Conservation (phyloP, 2,797 vertebrate genomes). For the Melanotaenia parkinsoni region DNA sequence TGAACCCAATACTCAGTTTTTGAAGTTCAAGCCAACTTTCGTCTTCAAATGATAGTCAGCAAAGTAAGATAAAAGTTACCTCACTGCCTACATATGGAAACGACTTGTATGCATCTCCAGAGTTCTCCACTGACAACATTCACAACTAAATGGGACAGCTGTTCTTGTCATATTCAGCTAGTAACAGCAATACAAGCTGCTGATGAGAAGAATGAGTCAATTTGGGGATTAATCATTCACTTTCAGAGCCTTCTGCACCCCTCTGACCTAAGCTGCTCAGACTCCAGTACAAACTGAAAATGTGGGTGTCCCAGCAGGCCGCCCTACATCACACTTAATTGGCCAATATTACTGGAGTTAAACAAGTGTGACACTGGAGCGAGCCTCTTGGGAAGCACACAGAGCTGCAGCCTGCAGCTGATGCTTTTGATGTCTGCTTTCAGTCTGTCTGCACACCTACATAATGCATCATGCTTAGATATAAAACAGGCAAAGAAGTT, state of each 20-base stretch:
- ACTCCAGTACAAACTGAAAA: slow-evolving; percentile 46
- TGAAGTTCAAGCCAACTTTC: slow-evolving; percentile 51
- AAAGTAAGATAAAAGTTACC: slow-evolving; percentile 12
- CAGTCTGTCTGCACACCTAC: slow-evolving; percentile 28
- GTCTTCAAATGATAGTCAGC: slow-evolving; percentile 48
- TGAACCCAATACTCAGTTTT: slow-evolving; percentile 29
- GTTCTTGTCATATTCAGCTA: slow-evolving; percentile 35
- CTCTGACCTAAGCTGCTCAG: slow-evolving; percentile 60
- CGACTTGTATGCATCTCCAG: slow-evolving; percentile 9
- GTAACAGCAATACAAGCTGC: slow-evolving; percentile 32
- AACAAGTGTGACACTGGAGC: slow-evolving; percentile 70
- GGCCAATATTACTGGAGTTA: slow-evolving; percentile 67
- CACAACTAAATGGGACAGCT: slow-evolving; percentile 37
- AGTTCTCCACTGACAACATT: slow-evolving; percentile 10
- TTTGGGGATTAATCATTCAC: slow-evolving; percentile 69
- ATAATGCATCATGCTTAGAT: slow-evolving; percentile 41
- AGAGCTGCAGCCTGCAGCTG: slow-evolving; percentile 33
- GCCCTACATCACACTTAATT: slow-evolving; percentile 61
- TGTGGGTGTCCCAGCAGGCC: slow-evolving; percentile 53
- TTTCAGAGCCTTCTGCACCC: slow-evolving; percentile 39
- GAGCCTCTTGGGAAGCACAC: slow-evolving; percentile 42
- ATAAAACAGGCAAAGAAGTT: slow-evolving; percentile 15
- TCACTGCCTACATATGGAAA: slow-evolving; percentile 18
- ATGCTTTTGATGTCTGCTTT: slow-evolving; percentile 47
- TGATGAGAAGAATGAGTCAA: slow-evolving; percentile 53